phyloP scores from a whole-genome alignment of 2,888 invertebrate species.

The Zonitis immaculata region DNA sequence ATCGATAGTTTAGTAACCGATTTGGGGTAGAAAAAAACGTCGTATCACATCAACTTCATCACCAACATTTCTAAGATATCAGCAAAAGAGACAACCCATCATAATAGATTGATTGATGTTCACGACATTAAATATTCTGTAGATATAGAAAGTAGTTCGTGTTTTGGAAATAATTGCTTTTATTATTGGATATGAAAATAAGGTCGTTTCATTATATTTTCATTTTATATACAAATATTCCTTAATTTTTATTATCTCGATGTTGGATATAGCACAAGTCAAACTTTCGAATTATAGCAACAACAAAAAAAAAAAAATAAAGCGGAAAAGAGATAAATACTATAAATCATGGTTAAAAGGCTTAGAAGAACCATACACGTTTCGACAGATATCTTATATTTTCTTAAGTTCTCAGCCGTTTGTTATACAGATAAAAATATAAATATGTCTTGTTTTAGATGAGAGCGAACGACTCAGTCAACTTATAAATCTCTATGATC shows the following conservation, averaged over 20 bases:
- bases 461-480: constrained; percentile 40
- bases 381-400: constrained; percentile 44
- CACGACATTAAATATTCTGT: constrained; percentile 8
- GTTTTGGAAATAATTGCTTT: constrained; percentile 10
- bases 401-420: constrained; percentile 40
- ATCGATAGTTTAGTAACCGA: not conserved
- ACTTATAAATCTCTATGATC: constrained; percentile 44
- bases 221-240: not conserved
- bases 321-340: constrained; percentile 14
- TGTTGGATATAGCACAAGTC: constrained; percentile 4
- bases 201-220: too few relatives aligned
- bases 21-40: not conserved
- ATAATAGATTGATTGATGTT: constrained; percentile 15
- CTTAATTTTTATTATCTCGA: constrained; percentile 13
- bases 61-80: not conserved
- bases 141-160: constrained; percentile 5
- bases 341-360: constrained; percentile 40
- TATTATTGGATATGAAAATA: not conserved
- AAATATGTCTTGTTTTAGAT: constrained; percentile 43
- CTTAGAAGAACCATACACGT: constrained; percentile 39
- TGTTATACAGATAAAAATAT: constrained; percentile 45
- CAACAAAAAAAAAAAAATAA: constrained; percentile 2
- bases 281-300: constrained; percentile 26
- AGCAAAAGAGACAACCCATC: not conserved
- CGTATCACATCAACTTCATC: not conserved